These are phyloP conservation scores for Tachyglossus aculeatus DNA, from an alignment of 2,797 vertebrate species.

Conservation along the genomic window DNA sequence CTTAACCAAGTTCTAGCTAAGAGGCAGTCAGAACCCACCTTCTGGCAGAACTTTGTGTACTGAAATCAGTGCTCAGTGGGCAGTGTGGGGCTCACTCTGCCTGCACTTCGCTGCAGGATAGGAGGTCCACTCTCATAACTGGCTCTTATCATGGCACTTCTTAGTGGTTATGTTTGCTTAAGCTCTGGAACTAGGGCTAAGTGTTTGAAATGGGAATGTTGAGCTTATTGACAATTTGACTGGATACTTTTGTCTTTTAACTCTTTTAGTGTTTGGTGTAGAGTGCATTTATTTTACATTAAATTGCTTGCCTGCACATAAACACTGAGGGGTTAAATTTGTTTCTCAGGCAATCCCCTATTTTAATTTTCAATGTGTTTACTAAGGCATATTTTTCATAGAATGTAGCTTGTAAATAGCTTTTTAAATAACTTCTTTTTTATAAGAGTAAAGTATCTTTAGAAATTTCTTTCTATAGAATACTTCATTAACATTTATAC, in stretches of 20 bases:
- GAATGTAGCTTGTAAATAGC: conserved; percentile 99
- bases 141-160: conserved; percentile 53
- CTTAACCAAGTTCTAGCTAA: no score
- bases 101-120: not conserved
- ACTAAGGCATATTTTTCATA: conserved; percentile 88
- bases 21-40: no score
- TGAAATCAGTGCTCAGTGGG: not conserved
- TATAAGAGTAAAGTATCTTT: conserved; percentile 85
- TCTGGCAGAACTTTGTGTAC: no score
- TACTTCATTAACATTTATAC: conserved; percentile 89
- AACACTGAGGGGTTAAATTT: conserved; percentile 71
- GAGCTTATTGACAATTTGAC: conserved; percentile 21
- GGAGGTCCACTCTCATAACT: not conserved
- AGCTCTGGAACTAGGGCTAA: not conserved
- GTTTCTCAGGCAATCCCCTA: conserved; percentile 89
- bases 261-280: conserved; percentile 43
- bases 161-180: conserved; percentile 18
- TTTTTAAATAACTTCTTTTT: conserved; percentile 94
- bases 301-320: conserved; percentile 55
- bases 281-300: conserved; percentile 31
- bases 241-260: conserved; percentile 51
- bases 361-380: conserved; percentile 78
- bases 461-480: conserved; percentile 82
- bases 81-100: not conserved
- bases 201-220: conserved; percentile 16